Percentiles rank a stretch among this genome's conserved stretches.
These are phyloP conservation scores for Lepidochitona cinerea DNA, from an alignment of 2,888 invertebrate genomes.

Conservation along the genomic window DNA sequence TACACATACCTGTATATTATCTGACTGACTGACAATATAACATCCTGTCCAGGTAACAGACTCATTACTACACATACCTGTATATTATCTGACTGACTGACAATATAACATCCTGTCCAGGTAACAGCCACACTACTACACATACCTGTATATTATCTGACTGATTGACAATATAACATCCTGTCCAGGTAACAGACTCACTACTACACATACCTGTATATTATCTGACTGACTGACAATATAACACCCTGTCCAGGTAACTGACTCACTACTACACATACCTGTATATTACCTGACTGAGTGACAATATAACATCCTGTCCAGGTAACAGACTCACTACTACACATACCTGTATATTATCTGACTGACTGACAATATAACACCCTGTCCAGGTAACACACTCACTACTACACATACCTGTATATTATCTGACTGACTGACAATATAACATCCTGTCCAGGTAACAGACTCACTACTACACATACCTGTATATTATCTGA, in stretches of 20 bases:
- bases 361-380: neutral
- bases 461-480: no score
- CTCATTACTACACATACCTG: neutral
- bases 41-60: neutral
- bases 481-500: conserved; percentile 18
- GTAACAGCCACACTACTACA: neutral
- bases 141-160: no score
- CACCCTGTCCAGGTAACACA: neutral
- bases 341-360: no score
- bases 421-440: conserved; percentile 13
- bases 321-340: no score
- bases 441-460: neutral
- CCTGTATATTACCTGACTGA: conserved; percentile 13
- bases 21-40: conserved; percentile 3
- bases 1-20: conserved; percentile 19
- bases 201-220: conserved; percentile 15
- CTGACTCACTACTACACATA: conserved; percentile 19
- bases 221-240: conserved; percentile 11
- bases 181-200: neutral
- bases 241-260: neutral
- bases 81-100: neutral
- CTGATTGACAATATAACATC: neutral
- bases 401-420: conserved; percentile 10
- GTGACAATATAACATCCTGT: neutral
- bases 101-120: neutral